Base-by-base conservation (phyloP, 2,797 vertebrate genomes). In the Acropternis orthonyx region DNA sequence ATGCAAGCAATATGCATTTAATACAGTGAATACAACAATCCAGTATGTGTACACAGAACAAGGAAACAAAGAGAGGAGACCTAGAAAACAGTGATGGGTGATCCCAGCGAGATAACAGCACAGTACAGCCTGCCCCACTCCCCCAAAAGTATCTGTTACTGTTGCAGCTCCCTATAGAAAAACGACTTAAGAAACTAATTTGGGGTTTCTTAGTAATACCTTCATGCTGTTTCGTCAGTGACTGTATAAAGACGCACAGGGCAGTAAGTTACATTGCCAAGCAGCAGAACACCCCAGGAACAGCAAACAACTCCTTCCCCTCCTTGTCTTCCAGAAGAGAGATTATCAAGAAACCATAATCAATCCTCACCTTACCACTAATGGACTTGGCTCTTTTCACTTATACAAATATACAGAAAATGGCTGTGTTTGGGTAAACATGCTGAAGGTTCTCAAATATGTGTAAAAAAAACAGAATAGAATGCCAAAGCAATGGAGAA, bases 11-110 rank as follows among this genome's bases (percentile, higher is more conserved):
- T 11, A 15, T 1, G 9, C 20, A 58, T 54, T 90, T 80, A 83
- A 83, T 36, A 51, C 8, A 74, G 43, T 1, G 3, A 69, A 73
- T 14, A 61, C 12, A 85, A n/a, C 8, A 30, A 24, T 10, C 20
- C 14, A 41, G 19, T 19, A 34, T 1, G 2, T 2, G 11, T 27
- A 34, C 0, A 2, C 32, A 48, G 14, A 68, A 71, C 24, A 51
- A 24, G 7, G 37, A 81, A 92, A 71, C 39, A 55, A 54, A 76
- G 48, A 69, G 9, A 62, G 52, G 27, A 75, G 18, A 55, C 9
- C 26, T 4, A 86, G n/a, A 67, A 83, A 71, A 77, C 7, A 48
- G n/a, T 3, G 1, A 67, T 1, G 4, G 58, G 69, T 5, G 54
- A 18, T 61, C 22, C 24, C 34, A 78, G 46, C 0, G 3, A 84